Conservation (phyloP, 2,113 vertebrate genomes). For the Oncorhynchus nerka region DNA sequence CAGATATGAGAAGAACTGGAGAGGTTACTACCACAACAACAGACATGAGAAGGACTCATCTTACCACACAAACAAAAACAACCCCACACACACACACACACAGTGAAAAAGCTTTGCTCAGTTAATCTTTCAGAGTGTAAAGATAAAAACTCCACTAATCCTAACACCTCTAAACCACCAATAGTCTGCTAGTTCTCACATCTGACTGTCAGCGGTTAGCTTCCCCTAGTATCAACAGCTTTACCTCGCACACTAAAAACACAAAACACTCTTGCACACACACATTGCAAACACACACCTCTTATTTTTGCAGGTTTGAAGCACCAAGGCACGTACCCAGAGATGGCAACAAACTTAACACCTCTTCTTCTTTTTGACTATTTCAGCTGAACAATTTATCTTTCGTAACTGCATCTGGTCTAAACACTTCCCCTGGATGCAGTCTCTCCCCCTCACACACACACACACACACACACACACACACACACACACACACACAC, state of each 20-base stretch:
- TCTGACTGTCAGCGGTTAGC: not conserved
- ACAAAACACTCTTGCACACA: too few relatives aligned
- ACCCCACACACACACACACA: not conserved
- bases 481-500: too few relatives aligned
- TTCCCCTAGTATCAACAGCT: not conserved
- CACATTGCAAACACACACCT: not conserved
- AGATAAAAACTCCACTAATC: not conserved
- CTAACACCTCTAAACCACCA: conserved; percentile 3
- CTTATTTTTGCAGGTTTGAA: not conserved
- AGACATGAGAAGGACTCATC: too few relatives aligned
- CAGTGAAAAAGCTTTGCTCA: not conserved
- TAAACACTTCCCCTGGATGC: too few relatives aligned
- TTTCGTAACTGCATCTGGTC: too few relatives aligned
- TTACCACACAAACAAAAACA: too few relatives aligned
- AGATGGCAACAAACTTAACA: not conserved
- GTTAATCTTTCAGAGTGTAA: not conserved
- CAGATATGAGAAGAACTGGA: too few relatives aligned
- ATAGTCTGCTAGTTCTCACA: not conserved
- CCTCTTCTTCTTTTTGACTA: too few relatives aligned
- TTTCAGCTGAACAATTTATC: too few relatives aligned
- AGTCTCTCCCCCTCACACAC: too few relatives aligned
- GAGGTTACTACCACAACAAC: too few relatives aligned
- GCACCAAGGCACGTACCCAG: not conserved
- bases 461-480: too few relatives aligned
- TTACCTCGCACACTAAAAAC: not conserved